phyloP scores from a whole-genome alignment of 2,888 invertebrate species.

The Papilio elwesi region DNA sequence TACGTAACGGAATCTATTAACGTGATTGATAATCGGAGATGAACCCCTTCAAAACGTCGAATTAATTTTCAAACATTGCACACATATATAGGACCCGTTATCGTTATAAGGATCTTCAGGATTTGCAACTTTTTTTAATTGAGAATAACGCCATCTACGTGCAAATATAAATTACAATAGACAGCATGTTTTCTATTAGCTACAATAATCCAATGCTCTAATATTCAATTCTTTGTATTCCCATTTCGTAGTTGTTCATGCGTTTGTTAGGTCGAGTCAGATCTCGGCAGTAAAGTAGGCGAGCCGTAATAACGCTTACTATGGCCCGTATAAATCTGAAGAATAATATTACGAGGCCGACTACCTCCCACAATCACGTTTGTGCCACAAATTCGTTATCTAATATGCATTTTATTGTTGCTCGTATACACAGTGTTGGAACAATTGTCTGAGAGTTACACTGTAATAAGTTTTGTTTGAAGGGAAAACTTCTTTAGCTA shows the following conservation, averaged over 20 bases:
- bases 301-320: conserved; percentile 45
- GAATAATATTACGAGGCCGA: conserved; percentile 46
- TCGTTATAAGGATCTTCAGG: no score
- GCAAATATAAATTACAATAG: no score
- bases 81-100: no score
- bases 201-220: neutral
- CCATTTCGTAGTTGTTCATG: neutral
- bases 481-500: neutral
- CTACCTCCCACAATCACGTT: conserved; percentile 71
- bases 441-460: neutral
- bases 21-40: no score
- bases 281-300: conserved; percentile 46
- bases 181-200: no score
- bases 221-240: conserved; percentile 17
- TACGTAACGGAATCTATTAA: no score
- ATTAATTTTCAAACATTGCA: no score
- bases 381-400: conserved; percentile 77
- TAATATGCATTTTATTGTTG: conserved; percentile 82
- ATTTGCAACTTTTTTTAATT: no score
- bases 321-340: conserved; percentile 45
- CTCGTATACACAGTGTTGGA: conserved; percentile 39
- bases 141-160: no score
- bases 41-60: no score
- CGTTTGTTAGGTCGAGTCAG: conserved; percentile 45
- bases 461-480: neutral